Percentiles rank a stretch among this genome's conserved stretches.
Conservation (phyloP, 2,113 vertebrate genomes). For the Sula dactylatra region DNA sequence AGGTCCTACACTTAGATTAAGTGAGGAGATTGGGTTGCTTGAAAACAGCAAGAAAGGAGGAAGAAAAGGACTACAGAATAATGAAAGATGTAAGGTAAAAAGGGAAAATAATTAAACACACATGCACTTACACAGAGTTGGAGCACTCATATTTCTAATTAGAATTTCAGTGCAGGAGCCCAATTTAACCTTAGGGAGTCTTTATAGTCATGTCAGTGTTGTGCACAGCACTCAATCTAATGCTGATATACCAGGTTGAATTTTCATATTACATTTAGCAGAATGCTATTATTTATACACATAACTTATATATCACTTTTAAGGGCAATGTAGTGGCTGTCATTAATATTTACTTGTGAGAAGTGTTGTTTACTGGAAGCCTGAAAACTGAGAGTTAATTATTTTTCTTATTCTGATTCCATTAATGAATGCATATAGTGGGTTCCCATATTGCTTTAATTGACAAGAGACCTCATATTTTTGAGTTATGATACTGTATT, state of each 20-base stretch:
- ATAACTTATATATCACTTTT: conserved; percentile 57
- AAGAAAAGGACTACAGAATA: conserved; percentile 69
- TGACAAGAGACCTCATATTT: background rate
- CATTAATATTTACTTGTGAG: conserved; percentile 28
- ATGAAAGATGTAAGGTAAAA: conserved; percentile 73
- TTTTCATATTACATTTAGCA: conserved; percentile 62
- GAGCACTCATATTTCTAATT: conserved; percentile 79
- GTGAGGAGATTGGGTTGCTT: conserved; percentile 70
- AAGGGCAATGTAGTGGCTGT: conserved; percentile 11
- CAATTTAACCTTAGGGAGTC: conserved; percentile 81
- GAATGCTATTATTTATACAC: conserved; percentile 41
- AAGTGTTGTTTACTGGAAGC: conserved; percentile 39
- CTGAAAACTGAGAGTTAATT: conserved; percentile 22
- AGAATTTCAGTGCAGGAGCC: conserved; percentile 78
- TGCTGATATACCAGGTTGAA: conserved; percentile 55
- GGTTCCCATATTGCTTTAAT: background rate
- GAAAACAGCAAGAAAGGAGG: conserved; percentile 78
- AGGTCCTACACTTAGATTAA: conserved; percentile 74
- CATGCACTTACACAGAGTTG: conserved; percentile 69
- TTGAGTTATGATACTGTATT: background rate
- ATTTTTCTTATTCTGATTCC: conserved; percentile 31
- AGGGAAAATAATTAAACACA: conserved; percentile 78
- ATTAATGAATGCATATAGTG: background rate
- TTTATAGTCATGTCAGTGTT: conserved; percentile 74
- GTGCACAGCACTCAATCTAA: conserved; percentile 70